phyloP scores from a whole-genome alignment of 2,888 invertebrate species.

The Spodoptera littoralis region DNA sequence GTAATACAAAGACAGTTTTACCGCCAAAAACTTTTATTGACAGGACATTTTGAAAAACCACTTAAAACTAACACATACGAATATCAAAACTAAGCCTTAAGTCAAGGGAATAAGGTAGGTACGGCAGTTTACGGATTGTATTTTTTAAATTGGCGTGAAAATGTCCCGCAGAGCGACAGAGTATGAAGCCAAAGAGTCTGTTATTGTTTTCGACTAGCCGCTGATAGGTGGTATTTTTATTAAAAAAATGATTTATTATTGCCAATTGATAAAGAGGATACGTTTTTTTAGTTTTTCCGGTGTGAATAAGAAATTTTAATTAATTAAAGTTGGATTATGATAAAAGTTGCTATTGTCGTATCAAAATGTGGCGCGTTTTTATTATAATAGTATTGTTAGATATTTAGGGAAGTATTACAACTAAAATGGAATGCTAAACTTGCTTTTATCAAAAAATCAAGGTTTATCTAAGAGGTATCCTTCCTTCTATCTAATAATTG shows the following conservation, averaged over 20 bases:
- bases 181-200: constrained; percentile 58
- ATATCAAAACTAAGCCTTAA: constrained; percentile 13
- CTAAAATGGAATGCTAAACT: too few species aligned
- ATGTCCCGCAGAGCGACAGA: constrained; percentile 66
- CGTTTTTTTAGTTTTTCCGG: constrained; percentile 63
- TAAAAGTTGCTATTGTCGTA: constrained; percentile 3
- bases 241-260: constrained; percentile 68
- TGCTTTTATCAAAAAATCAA: too few species aligned
- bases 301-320: constrained; percentile 38
- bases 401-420: too few species aligned
- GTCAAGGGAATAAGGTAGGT: neutral
- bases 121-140: neutral
- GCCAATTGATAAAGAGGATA: constrained; percentile 52
- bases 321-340: neutral
- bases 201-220: constrained; percentile 67
- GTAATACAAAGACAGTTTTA: constrained; percentile 66
- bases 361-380: neutral
- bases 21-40: constrained; percentile 68
- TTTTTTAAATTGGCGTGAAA: constrained; percentile 7
- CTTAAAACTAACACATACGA: constrained; percentile 1
- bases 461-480: too few species aligned
- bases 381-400: too few species aligned
- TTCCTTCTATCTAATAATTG: too few species aligned
- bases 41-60: constrained; percentile 50
- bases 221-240: constrained; percentile 69